phyloP scores from a whole-genome alignment of 2,113 vertebrate species.

The Otus sunia region DNA sequence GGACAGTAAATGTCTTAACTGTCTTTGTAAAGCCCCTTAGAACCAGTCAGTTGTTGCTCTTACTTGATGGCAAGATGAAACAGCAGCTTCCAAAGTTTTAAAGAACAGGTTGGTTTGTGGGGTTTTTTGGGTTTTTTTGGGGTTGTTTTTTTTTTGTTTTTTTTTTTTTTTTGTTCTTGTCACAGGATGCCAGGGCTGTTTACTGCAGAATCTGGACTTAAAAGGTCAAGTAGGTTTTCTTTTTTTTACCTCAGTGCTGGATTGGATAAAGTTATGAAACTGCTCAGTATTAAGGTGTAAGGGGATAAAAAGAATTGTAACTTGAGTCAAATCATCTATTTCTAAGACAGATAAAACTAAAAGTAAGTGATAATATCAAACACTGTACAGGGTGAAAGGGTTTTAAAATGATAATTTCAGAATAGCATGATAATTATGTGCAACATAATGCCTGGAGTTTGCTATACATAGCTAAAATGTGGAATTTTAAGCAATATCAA shows the following conservation, averaged over 20 bases:
- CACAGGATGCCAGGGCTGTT: not conserved
- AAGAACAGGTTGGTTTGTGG: not conserved
- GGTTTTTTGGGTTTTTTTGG: no score
- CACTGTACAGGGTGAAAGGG: not conserved
- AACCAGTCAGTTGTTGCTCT: not conserved
- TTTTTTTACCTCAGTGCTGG: not conserved
- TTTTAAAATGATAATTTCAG: not conserved
- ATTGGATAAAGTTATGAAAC: not conserved
- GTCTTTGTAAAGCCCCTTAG: not conserved
- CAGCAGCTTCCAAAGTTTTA: not conserved
- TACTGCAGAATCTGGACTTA: not conserved
- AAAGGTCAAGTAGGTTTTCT: not conserved
- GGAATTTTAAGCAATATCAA: not conserved
- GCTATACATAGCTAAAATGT: not conserved
- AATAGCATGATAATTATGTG: not conserved
- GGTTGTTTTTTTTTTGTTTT: no score
- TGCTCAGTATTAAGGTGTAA: not conserved
- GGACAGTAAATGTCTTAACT: not conserved
- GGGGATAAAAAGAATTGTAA: not conserved
- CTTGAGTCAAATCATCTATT: slow-evolving; percentile 15
- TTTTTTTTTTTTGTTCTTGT: not conserved
- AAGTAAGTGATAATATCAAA: not conserved
- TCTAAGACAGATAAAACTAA: not conserved
- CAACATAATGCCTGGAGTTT: not conserved
- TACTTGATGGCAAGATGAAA: not conserved